A percentile compares a stretch with the other conserved stretches of the same genome.
These are phyloP conservation scores for Hozukius guyotensis DNA, from an alignment of 2,797 vertebrate genomes.

Conservation along the genomic window DNA sequence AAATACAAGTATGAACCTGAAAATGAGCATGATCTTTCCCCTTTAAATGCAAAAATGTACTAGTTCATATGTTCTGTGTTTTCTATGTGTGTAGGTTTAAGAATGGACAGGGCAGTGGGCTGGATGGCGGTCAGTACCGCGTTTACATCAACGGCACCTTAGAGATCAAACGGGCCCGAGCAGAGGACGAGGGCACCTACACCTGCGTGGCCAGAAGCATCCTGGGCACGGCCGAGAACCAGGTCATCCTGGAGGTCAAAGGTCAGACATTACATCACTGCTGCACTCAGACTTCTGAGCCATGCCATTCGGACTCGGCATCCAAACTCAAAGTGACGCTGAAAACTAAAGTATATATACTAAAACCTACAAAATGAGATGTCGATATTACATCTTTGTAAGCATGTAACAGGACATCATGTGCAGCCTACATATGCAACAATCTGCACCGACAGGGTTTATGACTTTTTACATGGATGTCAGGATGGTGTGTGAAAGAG, in stretches of 20 bases:
- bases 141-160: constrained; percentile 91
- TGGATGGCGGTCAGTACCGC: constrained; percentile 94
- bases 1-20: background rate
- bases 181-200: constrained; percentile 95
- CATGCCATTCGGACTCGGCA: background rate
- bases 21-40: background rate
- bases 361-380: background rate
- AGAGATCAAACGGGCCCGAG: constrained; percentile 88
- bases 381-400: background rate
- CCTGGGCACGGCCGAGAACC: constrained; percentile 90
- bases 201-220: constrained; percentile 96
- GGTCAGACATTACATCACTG: constrained; percentile 80
- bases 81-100: constrained; percentile 89
- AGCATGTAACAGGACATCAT: background rate
- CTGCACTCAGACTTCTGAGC: background rate
- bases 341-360: background rate
- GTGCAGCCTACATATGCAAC: background rate
- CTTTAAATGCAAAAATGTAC: background rate
- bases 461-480: background rate
- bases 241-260: constrained; percentile 97
- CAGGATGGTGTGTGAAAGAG: background rate
- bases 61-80: background rate
- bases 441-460: background rate
- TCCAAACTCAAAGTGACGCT: no score
- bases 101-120: constrained; percentile 94